phyloP scores from a whole-genome alignment of 2,888 invertebrate species.

The Mystacides longicornis region DNA sequence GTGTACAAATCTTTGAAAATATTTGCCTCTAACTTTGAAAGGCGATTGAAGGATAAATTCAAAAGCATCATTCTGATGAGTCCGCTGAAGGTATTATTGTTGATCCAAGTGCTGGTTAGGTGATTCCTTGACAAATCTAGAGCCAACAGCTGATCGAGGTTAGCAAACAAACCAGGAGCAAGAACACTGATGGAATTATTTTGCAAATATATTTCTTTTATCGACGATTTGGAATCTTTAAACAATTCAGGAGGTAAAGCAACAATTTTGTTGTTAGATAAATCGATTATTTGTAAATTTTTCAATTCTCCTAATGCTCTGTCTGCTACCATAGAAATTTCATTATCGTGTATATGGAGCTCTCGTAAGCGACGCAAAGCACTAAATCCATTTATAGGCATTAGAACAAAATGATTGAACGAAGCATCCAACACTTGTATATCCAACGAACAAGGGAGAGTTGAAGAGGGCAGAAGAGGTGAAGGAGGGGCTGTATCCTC shows the following conservation, averaged over 20 bases:
- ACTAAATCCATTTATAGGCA: slow-evolving; percentile 78
- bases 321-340: slow-evolving; percentile 81
- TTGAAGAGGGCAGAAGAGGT: slow-evolving; percentile 36
- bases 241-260: slow-evolving; percentile 82
- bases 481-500: slow-evolving; percentile 41
- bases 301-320: slow-evolving; percentile 74
- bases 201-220: slow-evolving; percentile 84
- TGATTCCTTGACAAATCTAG: slow-evolving; percentile 82
- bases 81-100: slow-evolving; percentile 77
- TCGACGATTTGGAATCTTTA: slow-evolving; percentile 65
- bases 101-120: slow-evolving; percentile 80
- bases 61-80: slow-evolving; percentile 81
- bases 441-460: slow-evolving; percentile 63
- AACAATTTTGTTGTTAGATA: slow-evolving; percentile 85
- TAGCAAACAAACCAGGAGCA: slow-evolving; percentile 79
- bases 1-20: slow-evolving; percentile 82
- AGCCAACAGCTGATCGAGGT: slow-evolving; percentile 71
- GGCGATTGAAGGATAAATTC: slow-evolving; percentile 77
- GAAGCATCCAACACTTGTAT: slow-evolving; percentile 78
- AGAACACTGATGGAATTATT: slow-evolving; percentile 86
- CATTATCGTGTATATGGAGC: slow-evolving; percentile 80
- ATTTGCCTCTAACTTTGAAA: slow-evolving; percentile 72
- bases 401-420: slow-evolving; percentile 73
- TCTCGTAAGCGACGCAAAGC: slow-evolving; percentile 69
- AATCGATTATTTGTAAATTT: slow-evolving; percentile 75